Evolutionary conservation across 2,797 vertebrate genomes (phyloP).

Genomic region (Columba guinea): DNA sequence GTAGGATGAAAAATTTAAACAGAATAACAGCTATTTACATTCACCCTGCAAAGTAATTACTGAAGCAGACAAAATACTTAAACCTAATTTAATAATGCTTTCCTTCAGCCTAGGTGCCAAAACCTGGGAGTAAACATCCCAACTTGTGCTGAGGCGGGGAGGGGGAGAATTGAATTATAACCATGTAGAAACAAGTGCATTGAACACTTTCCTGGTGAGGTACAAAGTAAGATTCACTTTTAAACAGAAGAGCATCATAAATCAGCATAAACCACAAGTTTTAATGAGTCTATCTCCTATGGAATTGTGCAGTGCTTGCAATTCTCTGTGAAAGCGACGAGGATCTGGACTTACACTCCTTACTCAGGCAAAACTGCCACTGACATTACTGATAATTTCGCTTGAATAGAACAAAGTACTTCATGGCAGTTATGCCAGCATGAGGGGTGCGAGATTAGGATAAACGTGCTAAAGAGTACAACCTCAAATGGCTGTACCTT

Average conservation of each 20-base stretch:
- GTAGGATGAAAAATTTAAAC: slow-evolving; percentile 73
- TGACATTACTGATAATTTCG: slow-evolving; percentile 58
- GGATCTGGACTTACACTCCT: slow-evolving; percentile 35
- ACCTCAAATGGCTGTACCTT: slow-evolving; percentile 54
- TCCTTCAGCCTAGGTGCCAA: slow-evolving; percentile 68
- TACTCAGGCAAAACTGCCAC: slow-evolving; percentile 52
- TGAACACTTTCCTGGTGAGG: slow-evolving; percentile 31
- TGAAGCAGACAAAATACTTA: slow-evolving; percentile 70
- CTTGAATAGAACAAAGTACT: slow-evolving; percentile 52
- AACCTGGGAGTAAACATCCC: slow-evolving; percentile 62
- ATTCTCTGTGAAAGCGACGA: slow-evolving; percentile 19
- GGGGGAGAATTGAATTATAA: slow-evolving; percentile 31
- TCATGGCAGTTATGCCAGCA: slow-evolving; percentile 21
- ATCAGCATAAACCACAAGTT: slow-evolving; percentile 41
- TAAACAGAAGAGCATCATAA: slow-evolving; percentile 45
- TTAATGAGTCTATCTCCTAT: slow-evolving; percentile 59
- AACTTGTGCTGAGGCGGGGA: slow-evolving; percentile 31
- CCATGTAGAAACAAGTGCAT: slow-evolving; percentile 34
- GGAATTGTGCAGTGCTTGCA: slow-evolving; percentile 61
- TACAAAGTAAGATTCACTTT: slow-evolving; percentile 24
- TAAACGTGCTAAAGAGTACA: slow-evolving; percentile 30
- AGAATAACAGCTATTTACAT: slow-evolving; percentile 75
- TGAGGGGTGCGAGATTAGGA: background rate
- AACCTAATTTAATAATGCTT: slow-evolving; percentile 72
- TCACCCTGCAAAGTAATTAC: slow-evolving; percentile 72